phyloP scores from a whole-genome alignment of 1,140 invertebrate genomes.

The Geopemphigus sp. region DNA sequence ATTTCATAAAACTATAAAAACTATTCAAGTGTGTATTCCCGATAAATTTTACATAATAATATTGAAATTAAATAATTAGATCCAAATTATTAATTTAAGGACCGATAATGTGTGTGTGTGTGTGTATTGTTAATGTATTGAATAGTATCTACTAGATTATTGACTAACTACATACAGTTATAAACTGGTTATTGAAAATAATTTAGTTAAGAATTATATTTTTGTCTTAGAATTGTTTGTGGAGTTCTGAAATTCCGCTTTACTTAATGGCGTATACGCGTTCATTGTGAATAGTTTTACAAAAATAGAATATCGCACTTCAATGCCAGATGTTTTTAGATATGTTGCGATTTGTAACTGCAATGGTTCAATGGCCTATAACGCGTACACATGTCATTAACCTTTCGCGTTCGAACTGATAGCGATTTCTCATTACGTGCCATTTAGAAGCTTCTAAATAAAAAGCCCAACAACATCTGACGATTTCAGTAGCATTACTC shows the following conservation, averaged over 20 bases:
- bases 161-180: too few relatives aligned
- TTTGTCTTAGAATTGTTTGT: too few relatives aligned
- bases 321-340: constrained; percentile 23
- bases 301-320: constrained; percentile 10
- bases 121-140: too few relatives aligned
- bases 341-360: background rate
- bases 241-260: background rate
- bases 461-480: background rate
- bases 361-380: constrained; percentile 10
- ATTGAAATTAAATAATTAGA: too few relatives aligned
- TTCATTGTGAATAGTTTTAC: background rate
- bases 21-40: too few relatives aligned
- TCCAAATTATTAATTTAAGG: too few relatives aligned
- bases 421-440: background rate
- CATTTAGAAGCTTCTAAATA: background rate
- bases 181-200: too few relatives aligned
- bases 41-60: too few relatives aligned
- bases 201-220: too few relatives aligned
- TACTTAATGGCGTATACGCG: constrained; percentile 14
- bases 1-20: too few relatives aligned
- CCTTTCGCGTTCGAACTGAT: background rate
- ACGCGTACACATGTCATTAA: background rate
- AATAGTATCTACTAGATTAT: too few relatives aligned
- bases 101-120: too few relatives aligned
- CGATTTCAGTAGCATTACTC: background rate